Base-by-base conservation (phyloP, 2,113 vertebrate genomes). In the Passer domesticus region DNA sequence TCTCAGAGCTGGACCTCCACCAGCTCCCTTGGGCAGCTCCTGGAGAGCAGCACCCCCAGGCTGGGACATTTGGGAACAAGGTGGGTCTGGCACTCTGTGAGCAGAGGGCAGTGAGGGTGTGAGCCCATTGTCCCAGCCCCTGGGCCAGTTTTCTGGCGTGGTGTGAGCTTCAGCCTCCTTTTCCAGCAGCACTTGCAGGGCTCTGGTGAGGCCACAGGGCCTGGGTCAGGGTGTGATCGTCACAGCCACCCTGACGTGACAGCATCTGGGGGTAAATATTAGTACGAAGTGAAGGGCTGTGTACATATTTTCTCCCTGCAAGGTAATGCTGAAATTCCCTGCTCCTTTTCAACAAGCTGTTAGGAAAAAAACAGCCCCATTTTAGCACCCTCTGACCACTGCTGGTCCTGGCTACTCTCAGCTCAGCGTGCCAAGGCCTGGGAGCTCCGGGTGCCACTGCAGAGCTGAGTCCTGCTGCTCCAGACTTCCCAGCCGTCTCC, bases 171-270 rank as follows among this genome's bases (percentile, higher is more conserved):
- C 81, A 58, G 10, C 15, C 66, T 91, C 74, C 37, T 56, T 58
- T 69, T 60, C 64, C 44, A 20, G 13, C 63, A 52, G 55, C 4
- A 4, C 46, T 74, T 49, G 50, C 69, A 58, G 91, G 82, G 69
- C 73, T 3, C 64, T 50, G 55, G 44, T 0, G 0, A 50, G 78
- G 66, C 75, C 7, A 1, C 0, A 0, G 43, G 56, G 47, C 52
- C 66, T 0, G 0, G 66, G 74, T 82, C 82, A 82, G 0, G 0
- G 60, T 0, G 0, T 5, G 11, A 52, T 87, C 39, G 0, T 89
- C 95, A 62, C 92, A 84, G 69, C 77, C 74, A 75, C 93, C 77
- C 67, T 10, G 8, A 53, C 50, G 25, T 62, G 87, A 92, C 0
- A 5, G 63, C 24, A 89, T 59, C 68, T 25, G 83, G 89, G 91